Conservation (phyloP, 2,888 invertebrate genomes). For the Dasypolia templi region DNA sequence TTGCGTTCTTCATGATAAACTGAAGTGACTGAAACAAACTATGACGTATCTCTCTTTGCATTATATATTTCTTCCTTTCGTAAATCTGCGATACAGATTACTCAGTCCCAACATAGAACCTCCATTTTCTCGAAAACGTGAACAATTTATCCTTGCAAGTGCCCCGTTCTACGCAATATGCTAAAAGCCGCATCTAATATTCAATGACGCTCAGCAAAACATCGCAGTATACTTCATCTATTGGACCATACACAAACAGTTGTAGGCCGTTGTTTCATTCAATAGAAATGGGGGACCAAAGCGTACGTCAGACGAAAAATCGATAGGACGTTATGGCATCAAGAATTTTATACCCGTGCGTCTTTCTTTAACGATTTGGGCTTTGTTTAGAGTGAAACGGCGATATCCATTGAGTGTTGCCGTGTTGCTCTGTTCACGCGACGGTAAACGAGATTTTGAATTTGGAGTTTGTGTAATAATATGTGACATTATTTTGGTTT, state of each 20-base stretch:
- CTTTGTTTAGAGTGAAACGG: slow-evolving; percentile 72
- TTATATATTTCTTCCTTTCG: slow-evolving; percentile 10
- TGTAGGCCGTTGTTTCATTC: slow-evolving; percentile 59
- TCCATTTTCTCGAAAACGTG: slow-evolving; percentile 42
- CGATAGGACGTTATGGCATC: slow-evolving; percentile 64
- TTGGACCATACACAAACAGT: slow-evolving; percentile 42
- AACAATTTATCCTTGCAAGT: slow-evolving; percentile 36
- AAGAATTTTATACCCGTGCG: slow-evolving; percentile 63
- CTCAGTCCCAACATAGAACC: slow-evolving; percentile 4
- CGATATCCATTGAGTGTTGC: slow-evolving; percentile 56
- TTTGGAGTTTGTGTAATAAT: slow-evolving; percentile 39
- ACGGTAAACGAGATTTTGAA: slow-evolving; percentile 43
- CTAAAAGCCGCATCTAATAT: slow-evolving; percentile 64
- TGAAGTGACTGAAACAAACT: background rate
- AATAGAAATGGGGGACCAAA: slow-evolving; percentile 62
- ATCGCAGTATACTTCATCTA: slow-evolving; percentile 23
- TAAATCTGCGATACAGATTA: slow-evolving; percentile 18
- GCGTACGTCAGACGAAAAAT: slow-evolving; percentile 60
- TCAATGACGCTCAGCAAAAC: slow-evolving; percentile 31
- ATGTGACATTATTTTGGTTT: slow-evolving; percentile 29
- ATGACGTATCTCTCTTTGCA: background rate
- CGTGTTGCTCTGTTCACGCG: slow-evolving; percentile 35
- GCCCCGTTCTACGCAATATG: slow-evolving; percentile 54
- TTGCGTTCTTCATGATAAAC: slow-evolving; percentile 7
- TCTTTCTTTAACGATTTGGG: slow-evolving; percentile 63